Base-by-base conservation (phyloP, 2,797 vertebrate genomes). In the Morelia viridis region DNA sequence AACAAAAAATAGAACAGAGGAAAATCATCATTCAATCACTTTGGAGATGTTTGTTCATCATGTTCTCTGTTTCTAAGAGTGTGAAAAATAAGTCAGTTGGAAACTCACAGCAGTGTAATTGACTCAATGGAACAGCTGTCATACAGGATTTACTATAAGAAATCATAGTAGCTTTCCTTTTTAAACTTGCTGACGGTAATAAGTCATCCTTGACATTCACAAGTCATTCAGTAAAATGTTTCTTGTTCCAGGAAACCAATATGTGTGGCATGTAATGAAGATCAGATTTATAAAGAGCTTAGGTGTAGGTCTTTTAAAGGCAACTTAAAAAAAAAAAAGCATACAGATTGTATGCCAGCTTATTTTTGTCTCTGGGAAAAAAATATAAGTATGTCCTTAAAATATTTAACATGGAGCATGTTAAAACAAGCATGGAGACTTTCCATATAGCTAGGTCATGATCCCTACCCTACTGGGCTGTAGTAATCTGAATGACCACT, bases 191-290 rank as follows among this genome's bases (percentile, higher is more conserved):
- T 97, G 92, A 95, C 94, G 91, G 92, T 95, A 97, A 95, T 96
- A 97, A 97, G 94, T 97, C 94, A 96, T 96, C 95, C 93, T 94
- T 97, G 95, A 96, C 94, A 95, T 94, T 94, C 93, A 94, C 85
- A 96, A 96, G 94, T 96, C 92, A 94, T 94, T 93, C 46, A 93
- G 92, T 92, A 97, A 97, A 96, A 96, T 86, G 92, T 93, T 89
- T 93, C 68, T 93, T 85, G 88, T 93, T 90, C 88, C 91, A 64
- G 57, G 65, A 94, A 89, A 84, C 19, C 64, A 58, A 26, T 12
- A 41, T 90, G 61, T 80, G 94, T 96, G 93, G 85, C 89, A 96
- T 96, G 97, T 95, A 97, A 97, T 96, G 96, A 95, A 95, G 96
- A 96, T 85, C 88, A 96, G 93, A 96, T 5, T 24, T 96, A 91